Conservation (phyloP, 1,140 invertebrate genomes). For the Acromyrmex echinatior region DNA sequence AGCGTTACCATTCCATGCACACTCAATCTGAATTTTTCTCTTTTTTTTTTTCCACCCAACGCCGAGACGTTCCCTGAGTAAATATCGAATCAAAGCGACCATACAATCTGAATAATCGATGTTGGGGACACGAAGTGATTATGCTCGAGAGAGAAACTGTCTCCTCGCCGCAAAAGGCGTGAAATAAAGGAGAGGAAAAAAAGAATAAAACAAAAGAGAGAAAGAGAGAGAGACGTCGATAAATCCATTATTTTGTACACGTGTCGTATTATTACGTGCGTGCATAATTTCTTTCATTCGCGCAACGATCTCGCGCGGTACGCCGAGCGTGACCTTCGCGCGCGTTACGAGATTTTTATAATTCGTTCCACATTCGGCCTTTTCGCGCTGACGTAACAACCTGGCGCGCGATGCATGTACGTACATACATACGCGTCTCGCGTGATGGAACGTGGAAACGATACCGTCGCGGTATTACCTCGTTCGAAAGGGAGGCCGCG, state of each 20-base stretch:
- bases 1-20: conserved; percentile 41
- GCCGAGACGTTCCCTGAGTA: not conserved
- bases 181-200: not conserved
- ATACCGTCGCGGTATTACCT: not conserved
- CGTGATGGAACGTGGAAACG: conserved; percentile 6
- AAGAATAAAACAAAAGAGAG: not conserved
- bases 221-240: not conserved
- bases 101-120: not conserved
- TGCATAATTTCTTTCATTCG: conserved; percentile 11
- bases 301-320: conserved; percentile 39
- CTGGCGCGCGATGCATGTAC: not conserved
- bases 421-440: not conserved
- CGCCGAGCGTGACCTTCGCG: conserved; percentile 48
- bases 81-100: not conserved
- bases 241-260: not conserved
- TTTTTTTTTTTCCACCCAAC: not conserved
- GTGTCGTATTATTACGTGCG: not conserved
- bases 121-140: not conserved
- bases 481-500: not conserved
- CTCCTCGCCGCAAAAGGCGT: not conserved
- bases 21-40: conserved; percentile 33
- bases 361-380: conserved; percentile 47
- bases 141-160: no score
- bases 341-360: conserved; percentile 48
- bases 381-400: conserved; percentile 45